Percentiles rank a stretch among this genome's conserved stretches.
Evolutionary conservation across 2,888 invertebrate species (phyloP).

Genomic region (Galerucella nymphaeae): DNA sequence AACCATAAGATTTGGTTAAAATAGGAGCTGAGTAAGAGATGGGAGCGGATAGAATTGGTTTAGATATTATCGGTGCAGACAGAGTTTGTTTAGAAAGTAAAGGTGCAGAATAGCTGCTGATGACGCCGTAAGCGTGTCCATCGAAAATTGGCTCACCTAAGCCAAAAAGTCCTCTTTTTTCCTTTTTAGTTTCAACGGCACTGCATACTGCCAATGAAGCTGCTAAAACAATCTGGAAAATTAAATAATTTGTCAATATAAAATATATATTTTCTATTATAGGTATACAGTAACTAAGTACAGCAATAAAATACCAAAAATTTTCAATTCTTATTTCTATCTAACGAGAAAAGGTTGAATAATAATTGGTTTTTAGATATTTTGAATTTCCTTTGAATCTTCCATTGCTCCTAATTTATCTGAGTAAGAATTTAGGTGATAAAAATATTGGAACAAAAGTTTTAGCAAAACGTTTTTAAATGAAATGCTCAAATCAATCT

Average conservation of each 20-base stretch:
- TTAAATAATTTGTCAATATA: not conserved
- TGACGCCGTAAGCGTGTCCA: conserved; percentile 31
- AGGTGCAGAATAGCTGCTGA: conserved; percentile 25
- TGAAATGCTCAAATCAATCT: no score
- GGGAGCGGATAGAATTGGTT: conserved; percentile 38
- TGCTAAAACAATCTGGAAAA: conserved; percentile 43
- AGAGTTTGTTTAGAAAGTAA: not conserved
- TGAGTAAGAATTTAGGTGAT: no score
- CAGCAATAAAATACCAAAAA: no score
- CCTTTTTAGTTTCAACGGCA: conserved; percentile 48
- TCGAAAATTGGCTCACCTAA: conserved; percentile 44
- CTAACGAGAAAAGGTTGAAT: no score
- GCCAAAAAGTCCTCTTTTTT: conserved; percentile 52
- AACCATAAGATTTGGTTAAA: conserved; percentile 41
- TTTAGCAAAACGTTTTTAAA: no score
- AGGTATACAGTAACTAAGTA: no score
- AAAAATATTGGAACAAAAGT: no score
- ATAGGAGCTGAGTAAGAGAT: conserved; percentile 44
- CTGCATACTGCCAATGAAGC: conserved; percentile 47
- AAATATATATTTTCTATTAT: not conserved
- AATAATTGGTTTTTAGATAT: no score
- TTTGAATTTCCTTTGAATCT: no score
- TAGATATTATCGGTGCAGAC: conserved; percentile 44
- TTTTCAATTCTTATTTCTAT: no score
- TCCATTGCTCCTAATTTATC: no score